Base-by-base conservation (phyloP, 2,888 invertebrate species). In the Harpalus rufipes region DNA sequence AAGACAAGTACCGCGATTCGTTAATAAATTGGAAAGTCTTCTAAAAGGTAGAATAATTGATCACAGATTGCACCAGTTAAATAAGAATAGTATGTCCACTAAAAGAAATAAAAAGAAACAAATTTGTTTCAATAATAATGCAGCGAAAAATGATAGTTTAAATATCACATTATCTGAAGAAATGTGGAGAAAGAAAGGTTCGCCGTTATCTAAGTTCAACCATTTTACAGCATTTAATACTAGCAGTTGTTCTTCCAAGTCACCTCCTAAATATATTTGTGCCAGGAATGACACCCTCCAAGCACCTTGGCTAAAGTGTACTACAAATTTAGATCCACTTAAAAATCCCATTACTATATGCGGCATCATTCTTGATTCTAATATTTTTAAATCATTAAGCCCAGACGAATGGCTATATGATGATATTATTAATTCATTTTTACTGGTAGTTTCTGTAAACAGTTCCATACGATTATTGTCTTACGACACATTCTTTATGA, bases 401-500 rank as follows among this genome's bases (percentile, higher is more conserved):
- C 18, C 18, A 21, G n/a, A 56, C 18, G 25, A 56, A 10, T 78
- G 78, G 78, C 18, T 78, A 56, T 32, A 78, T 58, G 78, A 78
- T 78, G 32, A 78, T 18, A 56, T 78, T 21, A 56, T 78, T 5
- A 78, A 78, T 41, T 21, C 25, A 39, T 78, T 78, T 78, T 56
- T 51, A 8, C 21, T 25, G 7, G 16, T 56, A 18, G 21, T 78
- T 25, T 16, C 25, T 8, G 10, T 5, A 6, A 25, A 78, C 25
- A 16, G 10, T 39, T 39, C n/a, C n/a, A 18, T 18, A 6, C n/a
- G 58, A n/a, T 0, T 78, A 12, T 21, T 78, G 12, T n/a, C 14
- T 14, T 68, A 32, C n/a, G 68, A 68, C 32, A 68, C 68, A 25
- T n/a, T n/a, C n/a, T n/a, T n/a, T n/a, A n/a, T n/a, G n/a, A n/a